Evolutionary conservation across 1,140 invertebrate species (phyloP).

Genomic region (Tetragonula clypearis): DNA sequence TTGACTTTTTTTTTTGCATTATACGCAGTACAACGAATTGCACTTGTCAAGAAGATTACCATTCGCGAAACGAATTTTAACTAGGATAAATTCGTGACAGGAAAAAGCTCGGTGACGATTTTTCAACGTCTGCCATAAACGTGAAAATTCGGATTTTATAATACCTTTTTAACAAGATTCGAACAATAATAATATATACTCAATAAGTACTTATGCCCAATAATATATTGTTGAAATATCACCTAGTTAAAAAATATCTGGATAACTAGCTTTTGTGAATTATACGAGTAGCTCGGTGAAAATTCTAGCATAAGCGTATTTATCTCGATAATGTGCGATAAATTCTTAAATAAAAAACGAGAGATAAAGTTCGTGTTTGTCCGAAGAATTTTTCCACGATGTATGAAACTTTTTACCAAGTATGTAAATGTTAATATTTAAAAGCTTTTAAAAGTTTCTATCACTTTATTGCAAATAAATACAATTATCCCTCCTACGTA

Average conservation of each 20-base stretch:
- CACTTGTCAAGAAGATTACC: conserved; percentile 18
- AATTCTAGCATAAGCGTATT: neutral
- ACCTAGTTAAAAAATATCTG: neutral
- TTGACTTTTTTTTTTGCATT: neutral
- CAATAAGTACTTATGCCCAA: too few species aligned
- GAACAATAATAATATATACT: neutral
- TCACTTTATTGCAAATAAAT: too few species aligned
- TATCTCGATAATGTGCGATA: neutral
- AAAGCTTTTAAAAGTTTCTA: too few species aligned
- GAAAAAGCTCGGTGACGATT: neutral
- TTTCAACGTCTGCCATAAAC: neutral
- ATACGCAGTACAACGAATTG: conserved; percentile 17
- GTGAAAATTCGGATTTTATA: neutral
- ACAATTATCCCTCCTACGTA: too few species aligned
- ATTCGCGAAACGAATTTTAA: conserved; percentile 2
- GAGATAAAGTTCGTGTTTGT: too few species aligned
- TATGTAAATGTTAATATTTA: too few species aligned
- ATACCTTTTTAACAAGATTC: neutral
- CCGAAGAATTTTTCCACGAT: too few species aligned
- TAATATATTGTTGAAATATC: neutral
- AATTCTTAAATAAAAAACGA: too few species aligned
- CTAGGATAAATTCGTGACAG: neutral
- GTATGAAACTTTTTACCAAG: too few species aligned
- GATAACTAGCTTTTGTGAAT: neutral
- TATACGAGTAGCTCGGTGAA: neutral